Evolutionary conservation across 1,140 invertebrate genomes (phyloP).

Genomic region (Nymphalis io): DNA sequence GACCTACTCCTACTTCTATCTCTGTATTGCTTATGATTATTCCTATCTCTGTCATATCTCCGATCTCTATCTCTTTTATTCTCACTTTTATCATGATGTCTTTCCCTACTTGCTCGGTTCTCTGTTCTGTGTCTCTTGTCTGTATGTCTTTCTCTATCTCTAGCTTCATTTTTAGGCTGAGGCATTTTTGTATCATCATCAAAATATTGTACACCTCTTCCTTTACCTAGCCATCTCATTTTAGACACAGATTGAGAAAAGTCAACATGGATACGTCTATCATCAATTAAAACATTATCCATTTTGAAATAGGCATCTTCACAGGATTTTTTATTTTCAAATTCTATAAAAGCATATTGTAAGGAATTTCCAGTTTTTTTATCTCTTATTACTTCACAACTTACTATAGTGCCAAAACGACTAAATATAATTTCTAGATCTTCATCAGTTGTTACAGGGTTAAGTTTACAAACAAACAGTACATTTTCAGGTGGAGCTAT

Average conservation of each 20-base stretch:
- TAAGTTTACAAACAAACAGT: conserved; percentile 99
- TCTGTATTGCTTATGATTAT: conserved; percentile 23
- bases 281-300: conserved; percentile 99
- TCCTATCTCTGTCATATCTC: conserved; percentile 31
- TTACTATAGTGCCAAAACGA: conserved; percentile 95
- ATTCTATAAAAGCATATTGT: conserved; percentile 99
- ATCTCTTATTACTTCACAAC: conserved; percentile 99
- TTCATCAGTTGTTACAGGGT: conserved; percentile 98
- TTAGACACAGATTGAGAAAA: conserved; percentile 99
- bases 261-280: conserved; percentile 99
- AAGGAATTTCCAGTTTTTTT: conserved; percentile 95
- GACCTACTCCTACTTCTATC: conserved; percentile 22
- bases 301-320: conserved; percentile 99
- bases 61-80: conserved; percentile 35
- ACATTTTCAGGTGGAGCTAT: conserved; percentile 99
- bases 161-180: conserved; percentile 26
- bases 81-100: conserved; percentile 26
- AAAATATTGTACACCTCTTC: conserved; percentile 84
- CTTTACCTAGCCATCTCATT: conserved; percentile 93
- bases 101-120: conserved; percentile 14
- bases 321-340: conserved; percentile 96
- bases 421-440: conserved; percentile 99
- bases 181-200: conserved; percentile 45
- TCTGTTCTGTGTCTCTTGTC: conserved; percentile 26
- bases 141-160: conserved; percentile 18